Evolutionary conservation across 92 coral and sea anemone genomes (phyloP).

Genomic region (Blastomussa wellsi): DNA sequence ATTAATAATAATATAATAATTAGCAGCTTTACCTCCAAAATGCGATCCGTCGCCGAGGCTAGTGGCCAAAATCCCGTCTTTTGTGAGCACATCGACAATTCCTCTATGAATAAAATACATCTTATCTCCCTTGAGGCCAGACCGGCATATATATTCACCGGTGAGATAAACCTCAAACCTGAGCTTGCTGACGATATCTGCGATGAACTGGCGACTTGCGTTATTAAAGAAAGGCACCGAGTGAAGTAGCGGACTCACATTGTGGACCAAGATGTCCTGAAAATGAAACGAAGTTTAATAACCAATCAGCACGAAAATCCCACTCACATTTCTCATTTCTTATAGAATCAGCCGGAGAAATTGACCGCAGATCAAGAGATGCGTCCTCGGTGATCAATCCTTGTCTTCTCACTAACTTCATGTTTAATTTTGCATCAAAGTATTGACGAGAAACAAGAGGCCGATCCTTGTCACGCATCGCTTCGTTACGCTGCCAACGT

Average conservation of each 20-base stretch:
- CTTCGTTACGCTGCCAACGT: background rate
- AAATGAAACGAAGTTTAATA: background rate
- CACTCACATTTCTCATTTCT: background rate
- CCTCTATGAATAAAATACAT: conserved; percentile 98
- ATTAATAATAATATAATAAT: too few relatives aligned
- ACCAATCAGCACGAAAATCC: background rate
- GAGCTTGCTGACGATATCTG: conserved; percentile 70
- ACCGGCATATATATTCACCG: conserved; percentile 85
- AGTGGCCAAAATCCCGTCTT: conserved; percentile 82
- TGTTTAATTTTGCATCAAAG: background rate
- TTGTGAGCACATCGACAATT: conserved; percentile 91
- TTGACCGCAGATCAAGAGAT: background rate
- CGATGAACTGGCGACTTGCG: conserved; percentile 67
- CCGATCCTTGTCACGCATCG: background rate
- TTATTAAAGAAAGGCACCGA: conserved; percentile 85
- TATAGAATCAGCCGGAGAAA: background rate
- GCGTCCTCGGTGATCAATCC: too few relatives aligned
- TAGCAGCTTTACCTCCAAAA: conserved; percentile 80
- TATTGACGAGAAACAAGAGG: background rate
- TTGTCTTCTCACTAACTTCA: background rate
- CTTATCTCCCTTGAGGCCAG: conserved; percentile 91
- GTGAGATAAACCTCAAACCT: conserved; percentile 92
- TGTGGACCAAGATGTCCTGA: conserved; percentile 88
- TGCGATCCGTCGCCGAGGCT: conserved; percentile 98
- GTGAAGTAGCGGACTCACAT: conserved; percentile 76